Evolutionary conservation across 2,797 vertebrate genomes (phyloP).

Genomic region (Sebastes melanostomus): DNA sequence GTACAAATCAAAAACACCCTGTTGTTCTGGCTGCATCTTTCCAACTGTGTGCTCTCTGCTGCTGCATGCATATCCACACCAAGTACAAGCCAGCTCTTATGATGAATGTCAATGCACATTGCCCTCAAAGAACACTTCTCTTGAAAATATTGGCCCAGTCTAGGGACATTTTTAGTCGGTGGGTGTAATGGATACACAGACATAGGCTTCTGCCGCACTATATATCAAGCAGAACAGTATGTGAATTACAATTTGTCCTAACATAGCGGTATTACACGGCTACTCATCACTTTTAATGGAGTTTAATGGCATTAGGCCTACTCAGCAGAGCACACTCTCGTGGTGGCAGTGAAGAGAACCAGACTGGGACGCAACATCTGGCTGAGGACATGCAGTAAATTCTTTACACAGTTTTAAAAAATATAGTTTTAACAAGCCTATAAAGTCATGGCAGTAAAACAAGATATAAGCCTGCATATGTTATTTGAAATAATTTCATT

Average conservation of each 20-base stretch:
- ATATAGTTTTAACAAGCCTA: not conserved
- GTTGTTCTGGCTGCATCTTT: constrained; percentile 7
- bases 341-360: not conserved
- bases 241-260: constrained; percentile 22
- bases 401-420: not conserved
- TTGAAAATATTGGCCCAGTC: constrained; percentile 16
- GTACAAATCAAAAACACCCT: constrained; percentile 11
- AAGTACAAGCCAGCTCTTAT: not conserved
- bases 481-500: not conserved
- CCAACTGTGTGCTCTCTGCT: not conserved
- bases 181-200: constrained; percentile 33
- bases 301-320: constrained; percentile 19
- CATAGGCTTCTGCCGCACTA: not conserved
- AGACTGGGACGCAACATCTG: constrained; percentile 17
- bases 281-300: constrained; percentile 52
- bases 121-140: constrained; percentile 17
- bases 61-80: constrained; percentile 21
- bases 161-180: not conserved
- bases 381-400: not conserved
- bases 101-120: constrained; percentile 21
- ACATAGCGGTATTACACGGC: constrained; percentile 4
- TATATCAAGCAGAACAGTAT: constrained; percentile 25
- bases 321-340: constrained; percentile 18
- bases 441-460: not conserved
- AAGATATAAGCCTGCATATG: not conserved